Conservation (phyloP, 2,113 vertebrate genomes). For the Melanostigma gelatinosum region DNA sequence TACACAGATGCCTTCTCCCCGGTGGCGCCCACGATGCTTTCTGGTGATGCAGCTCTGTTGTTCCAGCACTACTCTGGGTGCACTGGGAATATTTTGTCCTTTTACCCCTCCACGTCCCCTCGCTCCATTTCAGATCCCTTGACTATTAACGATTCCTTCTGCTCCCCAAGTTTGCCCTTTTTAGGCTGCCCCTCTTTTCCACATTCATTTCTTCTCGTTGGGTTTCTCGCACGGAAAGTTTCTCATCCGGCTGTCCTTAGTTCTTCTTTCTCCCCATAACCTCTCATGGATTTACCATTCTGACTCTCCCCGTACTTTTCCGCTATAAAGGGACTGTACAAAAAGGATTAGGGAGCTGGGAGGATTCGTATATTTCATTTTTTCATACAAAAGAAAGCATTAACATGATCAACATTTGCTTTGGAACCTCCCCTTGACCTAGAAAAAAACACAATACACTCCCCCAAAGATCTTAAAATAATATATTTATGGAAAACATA, state of each 20-base stretch:
- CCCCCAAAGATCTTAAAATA: neutral
- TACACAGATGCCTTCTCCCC: slow-evolving; percentile 72
- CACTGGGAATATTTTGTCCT: slow-evolving; percentile 81
- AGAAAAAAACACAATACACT: neutral
- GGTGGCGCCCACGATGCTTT: slow-evolving; percentile 72
- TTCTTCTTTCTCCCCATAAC: neutral
- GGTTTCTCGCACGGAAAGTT: neutral
- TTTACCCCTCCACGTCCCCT: slow-evolving; percentile 73
- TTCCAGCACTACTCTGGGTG: slow-evolving; percentile 75
- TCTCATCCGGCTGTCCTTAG: neutral
- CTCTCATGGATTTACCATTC: neutral
- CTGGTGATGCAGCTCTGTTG: slow-evolving; percentile 78
- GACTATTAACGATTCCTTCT: slow-evolving; percentile 60
- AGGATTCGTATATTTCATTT: neutral
- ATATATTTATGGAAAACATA: neutral
- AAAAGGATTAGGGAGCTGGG: neutral
- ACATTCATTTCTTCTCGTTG: slow-evolving; percentile 7
- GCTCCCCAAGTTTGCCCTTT: slow-evolving; percentile 47
- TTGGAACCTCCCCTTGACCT: neutral
- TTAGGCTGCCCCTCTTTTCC: slow-evolving; percentile 10
- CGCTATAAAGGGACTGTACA: neutral
- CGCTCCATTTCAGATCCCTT: slow-evolving; percentile 62
- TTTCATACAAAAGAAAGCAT: neutral
- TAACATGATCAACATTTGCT: neutral
- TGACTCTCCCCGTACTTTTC: neutral